Evolutionary conservation across 2,797 vertebrate species (phyloP).

Genomic region (Gephyroberyx darwinii): DNA sequence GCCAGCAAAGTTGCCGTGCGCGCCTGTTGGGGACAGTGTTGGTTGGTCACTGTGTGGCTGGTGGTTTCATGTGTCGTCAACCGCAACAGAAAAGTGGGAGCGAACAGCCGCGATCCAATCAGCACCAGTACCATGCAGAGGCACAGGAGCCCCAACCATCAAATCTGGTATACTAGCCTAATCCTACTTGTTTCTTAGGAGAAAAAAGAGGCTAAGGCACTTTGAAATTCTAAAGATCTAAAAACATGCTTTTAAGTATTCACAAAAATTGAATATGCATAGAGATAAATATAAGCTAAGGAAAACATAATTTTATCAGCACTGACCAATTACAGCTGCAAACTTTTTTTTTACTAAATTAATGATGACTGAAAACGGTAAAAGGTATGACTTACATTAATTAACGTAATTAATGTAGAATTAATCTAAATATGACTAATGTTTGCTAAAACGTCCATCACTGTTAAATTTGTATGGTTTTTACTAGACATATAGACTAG

Average conservation of each 20-base stretch:
- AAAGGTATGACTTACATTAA: neutral
- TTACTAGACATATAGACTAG: neutral
- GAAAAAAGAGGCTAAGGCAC: no score
- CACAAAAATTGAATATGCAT: neutral
- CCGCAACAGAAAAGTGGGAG: constrained; percentile 99
- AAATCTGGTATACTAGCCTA: constrained; percentile 33
- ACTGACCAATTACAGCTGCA: constrained; percentile 21
- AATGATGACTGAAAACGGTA: constrained; percentile 9
- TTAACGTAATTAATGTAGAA: neutral
- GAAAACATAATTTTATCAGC: neutral
- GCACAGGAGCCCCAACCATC: constrained; percentile 78
- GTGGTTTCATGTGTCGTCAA: constrained; percentile 99
- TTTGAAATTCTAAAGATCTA: no score
- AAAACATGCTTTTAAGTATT: constrained; percentile 7
- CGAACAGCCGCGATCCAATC: constrained; percentile 99
- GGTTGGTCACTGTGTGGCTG: constrained; percentile 95
- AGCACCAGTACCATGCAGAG: constrained; percentile 96
- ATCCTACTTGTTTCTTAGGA: constrained; percentile 3
- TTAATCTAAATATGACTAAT: constrained; percentile 9
- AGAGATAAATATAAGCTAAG: neutral
- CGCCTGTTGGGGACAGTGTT: constrained; percentile 77
- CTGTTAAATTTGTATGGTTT: no score
- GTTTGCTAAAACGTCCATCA: no score
- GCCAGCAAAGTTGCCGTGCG: constrained; percentile 4
- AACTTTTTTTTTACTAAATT: neutral